Evolutionary conservation across 2,113 vertebrate species (phyloP), one percentile per base, ranked within the genome.

Genomic region (Empidonax alnorum): DNA sequence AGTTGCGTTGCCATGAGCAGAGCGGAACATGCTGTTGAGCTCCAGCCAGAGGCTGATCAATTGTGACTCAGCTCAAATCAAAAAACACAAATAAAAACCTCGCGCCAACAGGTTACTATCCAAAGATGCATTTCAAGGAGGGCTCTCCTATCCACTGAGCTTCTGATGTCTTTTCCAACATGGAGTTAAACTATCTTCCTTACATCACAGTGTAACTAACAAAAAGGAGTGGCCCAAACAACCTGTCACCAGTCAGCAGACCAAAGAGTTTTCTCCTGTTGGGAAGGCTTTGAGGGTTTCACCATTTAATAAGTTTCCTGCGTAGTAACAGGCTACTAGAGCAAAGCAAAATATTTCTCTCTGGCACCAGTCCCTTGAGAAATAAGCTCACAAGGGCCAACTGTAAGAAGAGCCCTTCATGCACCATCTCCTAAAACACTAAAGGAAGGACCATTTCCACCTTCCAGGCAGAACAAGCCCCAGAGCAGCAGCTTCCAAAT

Each of bases 21-120:
- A 76, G 65, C 1, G 0, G 42, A 71, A n/a, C 24, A n/a, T 0
- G 6, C 20, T 52, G 5, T 4, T 19, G 46, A 62, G 79, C 63
- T 73, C 59, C 27, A 33, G 65, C 30, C 58, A 63, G 33, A 37
- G 31, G 59, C 27, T 55, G 27, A 7, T 37, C 62, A 41, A 18
- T 66, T 37, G 28, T 30, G 46, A 76, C 37, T 95, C 74, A 62
- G 77, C 52, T 84, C 69, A 68, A 71, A 84, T 50, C 44, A 71
- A 71, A 65, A 90, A 14, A 23, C 31, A 41, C 22, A 72, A 68
- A 31, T 17, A 46, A 82, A 82, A 63, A 69, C 21, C 41, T 30
- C 18, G n/a, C 55, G 31, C 12, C 1, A 8, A 84, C 27, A 62
- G 13, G 12, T 28, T 63, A 22, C 19, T 15, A 41, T 20, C 35